Conservation (phyloP, 2,797 vertebrate genomes). For the Acanthurus leucopareius region DNA sequence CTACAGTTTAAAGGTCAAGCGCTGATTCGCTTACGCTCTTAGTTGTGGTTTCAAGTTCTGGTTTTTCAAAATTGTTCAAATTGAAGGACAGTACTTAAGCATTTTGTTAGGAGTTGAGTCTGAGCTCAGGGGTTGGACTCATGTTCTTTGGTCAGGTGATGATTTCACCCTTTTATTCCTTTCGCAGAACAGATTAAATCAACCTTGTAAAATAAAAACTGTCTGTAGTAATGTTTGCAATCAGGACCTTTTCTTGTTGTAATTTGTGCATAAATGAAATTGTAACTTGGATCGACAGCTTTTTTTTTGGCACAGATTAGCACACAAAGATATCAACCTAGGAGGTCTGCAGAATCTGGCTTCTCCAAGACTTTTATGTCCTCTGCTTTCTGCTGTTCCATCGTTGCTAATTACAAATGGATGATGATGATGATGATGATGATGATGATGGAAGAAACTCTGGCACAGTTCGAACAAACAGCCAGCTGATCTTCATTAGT, state of each 20-base stretch:
- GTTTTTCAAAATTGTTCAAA: conserved; percentile 32
- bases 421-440: conserved; percentile 7
- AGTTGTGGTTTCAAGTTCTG: conserved; percentile 46
- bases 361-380: no score
- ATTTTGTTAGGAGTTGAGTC: conserved; percentile 40
- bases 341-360: no score
- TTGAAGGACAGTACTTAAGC: conserved; percentile 39
- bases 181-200: conserved; percentile 43
- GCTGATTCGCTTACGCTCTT: conserved; percentile 25
- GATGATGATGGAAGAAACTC: conserved; percentile 18
- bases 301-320: conserved; percentile 1
- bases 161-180: conserved; percentile 28
- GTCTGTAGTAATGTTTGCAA: not conserved
- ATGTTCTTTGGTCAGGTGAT: conserved; percentile 13
- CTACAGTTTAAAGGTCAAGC: conserved; percentile 10
- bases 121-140: not conserved
- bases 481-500: conserved; percentile 40
- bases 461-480: conserved; percentile 34
- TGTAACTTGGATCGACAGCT: not conserved
- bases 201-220: conserved; percentile 16
- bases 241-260: not conserved
- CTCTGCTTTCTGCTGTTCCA: no score
- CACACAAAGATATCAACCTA: no score
- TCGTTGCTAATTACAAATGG: conserved; percentile 3
- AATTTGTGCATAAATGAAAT: conserved; percentile 15